Percentiles rank a stretch among this genome's conserved stretches.
Evolutionary conservation across 2,113 vertebrate species (phyloP).

Genomic region (Heteronetta atricapilla): DNA sequence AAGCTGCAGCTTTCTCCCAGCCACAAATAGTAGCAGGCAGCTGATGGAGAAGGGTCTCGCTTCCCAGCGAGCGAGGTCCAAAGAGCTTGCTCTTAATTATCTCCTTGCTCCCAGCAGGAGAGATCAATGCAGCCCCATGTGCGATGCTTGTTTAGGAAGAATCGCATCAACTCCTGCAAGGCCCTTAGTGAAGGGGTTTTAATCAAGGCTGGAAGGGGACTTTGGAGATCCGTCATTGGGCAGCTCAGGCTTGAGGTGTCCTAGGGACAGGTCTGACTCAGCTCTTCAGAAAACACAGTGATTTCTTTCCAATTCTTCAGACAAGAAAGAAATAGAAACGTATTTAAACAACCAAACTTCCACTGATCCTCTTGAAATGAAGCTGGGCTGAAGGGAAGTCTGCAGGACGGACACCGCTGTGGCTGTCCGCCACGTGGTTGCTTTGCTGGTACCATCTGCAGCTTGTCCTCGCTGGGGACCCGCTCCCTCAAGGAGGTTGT

Average conservation of each 20-base stretch:
- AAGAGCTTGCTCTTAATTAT: neutral
- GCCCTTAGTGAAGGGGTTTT: neutral
- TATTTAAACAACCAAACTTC: neutral
- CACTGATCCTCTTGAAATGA: neutral
- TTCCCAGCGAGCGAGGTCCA: neutral
- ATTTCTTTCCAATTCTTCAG: neutral
- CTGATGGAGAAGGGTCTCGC: neutral
- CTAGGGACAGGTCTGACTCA: neutral
- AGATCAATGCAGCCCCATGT: accelerated
- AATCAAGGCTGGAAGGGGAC: neutral
- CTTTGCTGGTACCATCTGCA: neutral
- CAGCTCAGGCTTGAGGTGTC: no score
- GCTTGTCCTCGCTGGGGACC: neutral
- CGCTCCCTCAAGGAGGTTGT: neutral
- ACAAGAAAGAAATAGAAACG: no score
- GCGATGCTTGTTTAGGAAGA: neutral
- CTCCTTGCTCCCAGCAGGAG: neutral
- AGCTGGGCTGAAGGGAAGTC: neutral
- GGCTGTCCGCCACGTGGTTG: neutral
- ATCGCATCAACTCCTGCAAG: neutral
- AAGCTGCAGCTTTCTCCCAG: neutral
- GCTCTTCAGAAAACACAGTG: neutral
- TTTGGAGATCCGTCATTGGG: accelerated
- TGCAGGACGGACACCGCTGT: neutral
- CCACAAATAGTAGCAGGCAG: neutral